These are phyloP conservation scores for Tetragonula clypearis DNA, from an alignment of 1,140 invertebrate species.

Conservation along the genomic window DNA sequence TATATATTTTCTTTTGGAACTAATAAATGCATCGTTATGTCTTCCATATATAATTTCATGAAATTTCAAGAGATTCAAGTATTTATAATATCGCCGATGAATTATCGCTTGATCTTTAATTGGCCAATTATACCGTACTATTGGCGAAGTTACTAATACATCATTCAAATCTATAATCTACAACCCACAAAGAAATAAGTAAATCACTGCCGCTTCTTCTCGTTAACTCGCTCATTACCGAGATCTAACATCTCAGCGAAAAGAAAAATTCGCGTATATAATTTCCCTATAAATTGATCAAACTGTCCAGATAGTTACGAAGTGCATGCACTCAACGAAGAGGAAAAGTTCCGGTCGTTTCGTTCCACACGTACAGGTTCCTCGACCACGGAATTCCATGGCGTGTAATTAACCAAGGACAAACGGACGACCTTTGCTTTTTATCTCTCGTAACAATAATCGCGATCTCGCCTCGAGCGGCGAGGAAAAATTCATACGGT, in stretches of 20 bases:
- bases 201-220: not conserved
- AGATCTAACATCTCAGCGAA: not conserved
- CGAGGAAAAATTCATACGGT: constrained; percentile 24
- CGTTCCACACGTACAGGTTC: not conserved
- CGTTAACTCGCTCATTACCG: not conserved
- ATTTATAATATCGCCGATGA: too few relatives aligned
- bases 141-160: not conserved
- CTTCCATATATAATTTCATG: too few relatives aligned
- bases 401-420: constrained; percentile 27
- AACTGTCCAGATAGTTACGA: not conserved
- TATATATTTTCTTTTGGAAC: too few relatives aligned
- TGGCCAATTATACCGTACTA: too few relatives aligned
- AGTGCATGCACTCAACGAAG: not conserved
- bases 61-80: too few relatives aligned
- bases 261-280: not conserved
- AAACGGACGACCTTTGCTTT: constrained; percentile 2
- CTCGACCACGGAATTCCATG: constrained; percentile 4
- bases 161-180: not conserved
- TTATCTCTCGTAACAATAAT: constrained; percentile 59
- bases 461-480: constrained; percentile 49
- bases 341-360: constrained; percentile 10
- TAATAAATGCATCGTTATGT: too few relatives aligned
- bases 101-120: too few relatives aligned
- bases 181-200: not conserved
- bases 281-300: not conserved